Evolutionary conservation across 2,113 vertebrate species (phyloP).

Genomic region (Poeciliopsis prolifica): DNA sequence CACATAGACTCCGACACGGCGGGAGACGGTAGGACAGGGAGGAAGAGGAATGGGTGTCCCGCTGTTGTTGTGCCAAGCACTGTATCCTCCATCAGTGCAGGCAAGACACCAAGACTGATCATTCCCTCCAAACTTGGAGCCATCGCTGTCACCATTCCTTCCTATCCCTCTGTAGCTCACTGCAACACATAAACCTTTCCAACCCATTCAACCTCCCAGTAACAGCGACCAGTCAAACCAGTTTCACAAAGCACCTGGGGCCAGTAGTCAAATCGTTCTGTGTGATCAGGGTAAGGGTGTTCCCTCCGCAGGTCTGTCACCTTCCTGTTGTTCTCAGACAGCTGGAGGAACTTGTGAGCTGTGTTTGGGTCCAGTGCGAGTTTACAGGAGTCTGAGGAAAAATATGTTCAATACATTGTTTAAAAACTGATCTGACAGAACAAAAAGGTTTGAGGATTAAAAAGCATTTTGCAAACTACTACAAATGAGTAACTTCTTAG

Average conservation of each 20-base stretch:
- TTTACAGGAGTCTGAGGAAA: slow-evolving; percentile 12
- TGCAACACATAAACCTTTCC: slow-evolving; percentile 14
- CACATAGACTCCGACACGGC: slow-evolving; percentile 15
- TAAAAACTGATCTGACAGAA: no score
- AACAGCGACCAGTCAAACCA: slow-evolving; percentile 15
- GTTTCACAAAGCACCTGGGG: slow-evolving; percentile 28
- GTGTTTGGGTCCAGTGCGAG: slow-evolving; percentile 2
- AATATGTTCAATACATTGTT: no score
- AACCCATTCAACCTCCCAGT: slow-evolving; percentile 36
- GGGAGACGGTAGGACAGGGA: not conserved
- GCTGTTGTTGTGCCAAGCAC: slow-evolving; percentile 8
- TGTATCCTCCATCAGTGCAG: slow-evolving; percentile 16
- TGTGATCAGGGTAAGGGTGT: not conserved
- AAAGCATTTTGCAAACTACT: not conserved
- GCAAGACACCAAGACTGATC: slow-evolving; percentile 34
- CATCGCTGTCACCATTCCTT: not conserved
- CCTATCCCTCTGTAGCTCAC: slow-evolving; percentile 25
- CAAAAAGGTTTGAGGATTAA: no score
- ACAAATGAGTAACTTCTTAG: no score
- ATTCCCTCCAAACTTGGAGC: slow-evolving; percentile 18
- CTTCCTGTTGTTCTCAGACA: slow-evolving; percentile 23
- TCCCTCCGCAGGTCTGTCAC: slow-evolving; percentile 14
- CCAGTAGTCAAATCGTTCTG: slow-evolving; percentile 27
- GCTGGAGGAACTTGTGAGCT: slow-evolving; percentile 6
- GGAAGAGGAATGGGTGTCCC: not conserved